phyloP scores from a whole-genome alignment of 2,797 vertebrate genomes.

The Onychomys torridus region DNA sequence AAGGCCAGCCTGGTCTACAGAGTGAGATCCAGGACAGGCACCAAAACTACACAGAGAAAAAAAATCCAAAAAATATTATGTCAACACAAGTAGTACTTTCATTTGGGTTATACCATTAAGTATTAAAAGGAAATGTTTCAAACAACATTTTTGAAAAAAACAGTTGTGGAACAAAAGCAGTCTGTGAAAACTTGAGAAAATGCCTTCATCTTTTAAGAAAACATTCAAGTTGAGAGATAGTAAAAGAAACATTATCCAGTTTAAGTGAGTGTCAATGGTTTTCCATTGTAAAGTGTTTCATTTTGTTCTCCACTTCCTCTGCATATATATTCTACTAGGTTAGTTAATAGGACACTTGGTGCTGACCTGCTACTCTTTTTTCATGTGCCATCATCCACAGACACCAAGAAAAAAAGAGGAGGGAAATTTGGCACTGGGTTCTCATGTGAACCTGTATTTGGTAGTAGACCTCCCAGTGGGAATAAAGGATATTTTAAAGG shows the following conservation, averaged over 20 bases:
- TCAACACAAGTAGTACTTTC: background rate
- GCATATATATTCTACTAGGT: background rate
- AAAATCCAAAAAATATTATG: no score
- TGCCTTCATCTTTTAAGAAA: constrained; percentile 18
- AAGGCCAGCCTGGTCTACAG: no score
- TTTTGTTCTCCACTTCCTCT: background rate
- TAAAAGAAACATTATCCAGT: constrained; percentile 19
- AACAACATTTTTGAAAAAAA: background rate
- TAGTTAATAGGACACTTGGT: background rate
- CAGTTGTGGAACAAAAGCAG: background rate
- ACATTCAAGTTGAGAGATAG: background rate
- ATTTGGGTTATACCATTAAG: background rate
- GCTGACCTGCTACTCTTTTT: background rate
- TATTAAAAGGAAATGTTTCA: background rate
- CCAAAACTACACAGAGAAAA: no score
- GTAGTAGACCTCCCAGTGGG: background rate
- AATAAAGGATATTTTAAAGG: constrained; percentile 13
- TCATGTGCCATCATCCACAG: background rate
- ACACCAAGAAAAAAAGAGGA: background rate
- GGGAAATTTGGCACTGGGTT: background rate
- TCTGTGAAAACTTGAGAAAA: constrained; percentile 16
- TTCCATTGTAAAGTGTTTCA: constrained; percentile 7
- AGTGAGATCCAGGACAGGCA: no score
- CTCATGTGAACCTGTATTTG: constrained; percentile 38
- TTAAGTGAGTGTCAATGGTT: constrained; percentile 26